phyloP scores from a whole-genome alignment of 2,113 vertebrate species.

The Trichechus manatus region DNA sequence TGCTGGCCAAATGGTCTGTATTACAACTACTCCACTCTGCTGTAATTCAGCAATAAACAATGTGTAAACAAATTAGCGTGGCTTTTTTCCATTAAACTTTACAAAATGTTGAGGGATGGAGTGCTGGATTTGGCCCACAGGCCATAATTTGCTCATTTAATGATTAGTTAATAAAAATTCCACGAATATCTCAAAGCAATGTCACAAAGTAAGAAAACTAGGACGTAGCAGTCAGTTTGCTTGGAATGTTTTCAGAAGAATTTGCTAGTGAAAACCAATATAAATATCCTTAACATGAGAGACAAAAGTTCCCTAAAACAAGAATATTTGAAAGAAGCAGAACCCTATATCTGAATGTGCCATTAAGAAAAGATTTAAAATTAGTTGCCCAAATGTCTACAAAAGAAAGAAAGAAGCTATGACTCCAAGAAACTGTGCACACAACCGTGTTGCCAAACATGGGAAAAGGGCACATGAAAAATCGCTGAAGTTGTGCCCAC shows the following conservation, averaged over 20 bases:
- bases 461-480: background rate
- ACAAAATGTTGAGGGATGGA: background rate
- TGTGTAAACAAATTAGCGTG: background rate
- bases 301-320: background rate
- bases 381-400: background rate
- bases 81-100: background rate
- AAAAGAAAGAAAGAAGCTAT: background rate
- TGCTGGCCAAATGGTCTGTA: background rate
- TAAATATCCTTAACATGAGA: background rate
- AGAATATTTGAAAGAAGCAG: background rate
- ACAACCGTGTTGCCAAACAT: background rate
- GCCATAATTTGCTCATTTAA: background rate
- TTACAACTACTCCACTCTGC: background rate
- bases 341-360: background rate
- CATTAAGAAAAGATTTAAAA: background rate
- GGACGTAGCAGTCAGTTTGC: background rate
- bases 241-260: background rate
- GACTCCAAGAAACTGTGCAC: background rate
- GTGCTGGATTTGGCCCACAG: background rate
- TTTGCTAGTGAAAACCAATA: background rate
- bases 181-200: background rate
- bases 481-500: background rate
- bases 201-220: background rate
- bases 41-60: background rate
- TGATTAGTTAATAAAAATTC: background rate